phyloP scores from a whole-genome alignment of 2,797 vertebrate genomes.

The Potorous gilbertii region DNA sequence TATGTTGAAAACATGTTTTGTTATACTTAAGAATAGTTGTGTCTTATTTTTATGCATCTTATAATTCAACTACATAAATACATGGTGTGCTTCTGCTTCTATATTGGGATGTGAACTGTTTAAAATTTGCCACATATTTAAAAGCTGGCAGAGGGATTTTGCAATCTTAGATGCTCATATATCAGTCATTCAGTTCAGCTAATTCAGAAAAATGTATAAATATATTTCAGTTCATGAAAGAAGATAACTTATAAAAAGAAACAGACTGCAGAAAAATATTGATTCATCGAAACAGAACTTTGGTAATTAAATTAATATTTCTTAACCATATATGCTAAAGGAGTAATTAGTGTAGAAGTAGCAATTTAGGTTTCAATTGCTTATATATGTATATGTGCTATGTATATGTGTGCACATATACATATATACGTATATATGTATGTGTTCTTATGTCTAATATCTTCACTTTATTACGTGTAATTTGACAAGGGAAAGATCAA shows the following conservation, averaged over 20 bases:
- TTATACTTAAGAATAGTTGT: constrained; percentile 54
- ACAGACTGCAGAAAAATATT: background rate
- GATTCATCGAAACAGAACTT: constrained; percentile 2
- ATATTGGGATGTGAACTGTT: constrained; percentile 78
- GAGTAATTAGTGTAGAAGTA: background rate
- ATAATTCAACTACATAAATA: constrained; percentile 51
- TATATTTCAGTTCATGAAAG: background rate
- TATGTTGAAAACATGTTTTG: constrained; percentile 71
- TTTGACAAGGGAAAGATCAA: no score
- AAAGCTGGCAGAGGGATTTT: constrained; percentile 25
- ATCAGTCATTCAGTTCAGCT: constrained; percentile 59
- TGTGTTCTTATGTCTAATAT: no score
- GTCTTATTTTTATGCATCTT: constrained; percentile 57
- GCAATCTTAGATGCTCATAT: constrained; percentile 32
- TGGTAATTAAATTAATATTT: background rate
- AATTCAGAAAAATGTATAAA: constrained; percentile 58
- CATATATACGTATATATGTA: no score
- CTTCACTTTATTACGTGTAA: no score
- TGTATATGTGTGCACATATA: no score
- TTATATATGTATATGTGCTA: background rate
- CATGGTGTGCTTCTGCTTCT: constrained; percentile 71
- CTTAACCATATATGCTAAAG: background rate
- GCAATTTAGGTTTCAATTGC: background rate
- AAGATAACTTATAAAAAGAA: background rate
- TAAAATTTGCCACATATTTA: constrained; percentile 59